Conservation (phyloP, 1,140 invertebrate species). For the Cotesia glomerata region DNA sequence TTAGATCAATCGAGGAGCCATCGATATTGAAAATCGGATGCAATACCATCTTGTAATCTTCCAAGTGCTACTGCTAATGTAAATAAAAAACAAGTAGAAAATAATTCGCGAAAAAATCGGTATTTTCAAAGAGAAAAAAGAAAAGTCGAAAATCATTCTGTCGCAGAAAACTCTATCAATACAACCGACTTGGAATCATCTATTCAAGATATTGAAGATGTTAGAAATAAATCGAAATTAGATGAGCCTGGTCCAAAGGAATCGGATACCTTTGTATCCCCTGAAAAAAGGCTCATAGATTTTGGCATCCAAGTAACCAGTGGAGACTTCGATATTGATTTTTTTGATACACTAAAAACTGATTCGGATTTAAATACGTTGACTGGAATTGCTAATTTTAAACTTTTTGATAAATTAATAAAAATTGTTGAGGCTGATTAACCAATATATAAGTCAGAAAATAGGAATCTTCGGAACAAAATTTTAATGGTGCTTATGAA, state of each 20-base stretch:
- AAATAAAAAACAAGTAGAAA: background rate
- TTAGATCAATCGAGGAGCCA: background rate
- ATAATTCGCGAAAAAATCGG: background rate
- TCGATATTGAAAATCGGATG: background rate
- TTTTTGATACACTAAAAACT: constrained; percentile 1
- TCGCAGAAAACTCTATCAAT: background rate
- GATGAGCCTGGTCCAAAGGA: background rate
- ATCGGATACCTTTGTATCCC: no score
- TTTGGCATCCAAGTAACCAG: background rate
- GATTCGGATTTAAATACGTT: constrained; percentile 11
- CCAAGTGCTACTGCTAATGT: background rate
- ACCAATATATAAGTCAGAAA: constrained; percentile 4
- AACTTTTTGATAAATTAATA: constrained; percentile 4
- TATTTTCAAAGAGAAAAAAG: background rate
- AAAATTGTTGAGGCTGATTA: background rate
- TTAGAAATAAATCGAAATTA: background rate
- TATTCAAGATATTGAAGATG: background rate
- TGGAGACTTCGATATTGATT: background rate
- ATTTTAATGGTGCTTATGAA: constrained; percentile 21
- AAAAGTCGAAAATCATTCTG: background rate
- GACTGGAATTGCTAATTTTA: constrained; percentile 17
- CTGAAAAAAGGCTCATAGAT: background rate
- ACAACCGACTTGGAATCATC: no score
- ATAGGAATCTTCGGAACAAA: constrained; percentile 3
- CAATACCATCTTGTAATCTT: constrained; percentile 4